A percentile compares a stretch with the other conserved stretches of the same genome.
phyloP scores from a whole-genome alignment of 1,140 invertebrate genomes.

The Euura saliciscinereae region DNA sequence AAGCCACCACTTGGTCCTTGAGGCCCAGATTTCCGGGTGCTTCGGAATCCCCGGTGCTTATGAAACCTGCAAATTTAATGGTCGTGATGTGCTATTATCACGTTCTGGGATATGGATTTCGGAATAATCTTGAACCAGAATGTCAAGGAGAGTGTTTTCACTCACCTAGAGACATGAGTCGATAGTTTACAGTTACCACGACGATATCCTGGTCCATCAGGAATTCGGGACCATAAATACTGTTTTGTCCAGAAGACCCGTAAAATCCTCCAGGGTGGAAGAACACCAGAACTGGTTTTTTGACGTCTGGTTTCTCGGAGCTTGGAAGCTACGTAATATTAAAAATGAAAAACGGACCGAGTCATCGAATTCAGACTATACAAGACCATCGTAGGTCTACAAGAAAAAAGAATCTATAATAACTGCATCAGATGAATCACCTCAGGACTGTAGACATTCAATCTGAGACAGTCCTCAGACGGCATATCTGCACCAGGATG shows the following conservation, averaged over 20 bases:
- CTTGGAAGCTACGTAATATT: too few relatives aligned
- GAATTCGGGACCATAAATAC: constrained; percentile 65
- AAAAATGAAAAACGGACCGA: constrained; percentile 19
- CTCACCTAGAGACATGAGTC: constrained; percentile 65
- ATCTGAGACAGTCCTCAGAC: constrained; percentile 76
- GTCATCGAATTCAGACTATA: too few relatives aligned
- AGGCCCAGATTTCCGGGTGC: constrained; percentile 76
- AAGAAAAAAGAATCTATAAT: not conserved
- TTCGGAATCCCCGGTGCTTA: constrained; percentile 68
- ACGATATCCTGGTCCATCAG: constrained; percentile 70
- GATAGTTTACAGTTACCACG: constrained; percentile 74
- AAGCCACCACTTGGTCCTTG: constrained; percentile 75
- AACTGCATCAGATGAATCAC: constrained; percentile 25
- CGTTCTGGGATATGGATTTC: constrained; percentile 29
- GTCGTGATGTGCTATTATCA: constrained; percentile 18
- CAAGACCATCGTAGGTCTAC: not conserved
- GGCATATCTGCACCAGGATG: constrained; percentile 15
- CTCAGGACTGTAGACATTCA: constrained; percentile 79
- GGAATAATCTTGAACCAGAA: too few relatives aligned
- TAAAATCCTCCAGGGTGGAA: constrained; percentile 62
- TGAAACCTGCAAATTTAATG: constrained; percentile 60
- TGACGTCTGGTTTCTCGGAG: too few relatives aligned
- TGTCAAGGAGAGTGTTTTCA: not conserved
- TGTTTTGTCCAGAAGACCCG: constrained; percentile 56
- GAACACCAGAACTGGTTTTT: constrained; percentile 63